Base-by-base conservation (phyloP, 2,113 vertebrate genomes). In the Nothoprocta perdicaria region DNA sequence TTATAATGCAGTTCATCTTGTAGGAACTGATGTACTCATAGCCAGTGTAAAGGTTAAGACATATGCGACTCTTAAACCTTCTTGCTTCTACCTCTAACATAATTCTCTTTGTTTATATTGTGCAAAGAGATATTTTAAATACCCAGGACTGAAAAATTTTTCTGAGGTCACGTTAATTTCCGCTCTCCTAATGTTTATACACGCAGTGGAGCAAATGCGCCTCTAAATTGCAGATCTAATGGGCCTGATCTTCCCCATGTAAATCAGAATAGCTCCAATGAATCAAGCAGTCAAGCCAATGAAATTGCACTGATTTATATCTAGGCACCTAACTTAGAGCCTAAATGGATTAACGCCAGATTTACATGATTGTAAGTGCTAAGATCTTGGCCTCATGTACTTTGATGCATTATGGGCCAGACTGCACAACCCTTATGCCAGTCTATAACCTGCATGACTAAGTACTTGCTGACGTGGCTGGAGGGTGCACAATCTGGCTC, bases 31-130 rank as follows among this genome's bases (percentile, higher is more conserved):
- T 98, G 97, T 98, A 98, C 98, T 98, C 97, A 94, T 96, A 97
- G 97, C 97, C 94, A 97, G 96, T 97, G 97, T 97, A 99, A 99
- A 99, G 98, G 98, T 99, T 98, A 99, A 97, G 97, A 98, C 97
- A 95, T 91, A 87, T 94, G 96, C 61, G 89, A 97, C 95, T 98
- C 98, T 98, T 97, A 97, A 97, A 97, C 96, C 96, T 94, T 94
- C 94, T 91, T 92, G 89, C 95, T 95, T 89, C 94, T 95, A 61
- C 74, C 90, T 94, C 78, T 41, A 66, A 92, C 91, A 67, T 73
- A 84, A 72, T 91, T 88, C 66, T 88, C 71, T 93, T 77, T 67
- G 78, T 67, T 94, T 90, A 80, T 87, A 93, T 74, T 69, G 82
- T 46, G 41, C 46, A 57, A 79, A 89, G 63, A 94, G 76, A 43